phyloP scores from a whole-genome alignment of 2,888 invertebrate genomes.

The Drosophila subsilvestris region DNA sequence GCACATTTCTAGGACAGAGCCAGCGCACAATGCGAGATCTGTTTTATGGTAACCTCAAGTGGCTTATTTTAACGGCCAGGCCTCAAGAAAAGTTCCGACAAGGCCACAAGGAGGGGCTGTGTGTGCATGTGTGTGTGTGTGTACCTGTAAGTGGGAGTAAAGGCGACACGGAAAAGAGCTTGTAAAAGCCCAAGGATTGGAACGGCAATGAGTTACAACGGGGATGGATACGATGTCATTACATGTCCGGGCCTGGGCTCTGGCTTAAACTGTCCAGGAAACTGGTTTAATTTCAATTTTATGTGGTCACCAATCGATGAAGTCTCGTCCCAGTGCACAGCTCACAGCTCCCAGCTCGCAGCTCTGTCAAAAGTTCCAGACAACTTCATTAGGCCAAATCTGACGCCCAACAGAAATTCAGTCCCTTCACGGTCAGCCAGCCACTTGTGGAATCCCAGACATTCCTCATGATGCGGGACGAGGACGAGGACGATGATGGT shows the following conservation, averaged over 20 bases:
- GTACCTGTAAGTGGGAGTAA: neutral
- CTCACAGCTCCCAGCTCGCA: too few species aligned
- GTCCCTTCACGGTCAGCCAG: constrained; percentile 43
- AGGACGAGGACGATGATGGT: constrained; percentile 7
- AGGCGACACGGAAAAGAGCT: neutral
- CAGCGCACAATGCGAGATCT: constrained; percentile 52
- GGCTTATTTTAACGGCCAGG: constrained; percentile 64
- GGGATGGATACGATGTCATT: neutral
- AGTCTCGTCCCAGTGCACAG: constrained; percentile 3
- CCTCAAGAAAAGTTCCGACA: constrained; percentile 46
- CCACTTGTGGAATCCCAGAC: constrained; percentile 67
- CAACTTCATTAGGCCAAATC: constrained; percentile 73
- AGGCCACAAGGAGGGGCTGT: constrained; percentile 2
- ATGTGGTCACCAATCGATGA: constrained; percentile 42
- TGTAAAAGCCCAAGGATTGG: neutral
- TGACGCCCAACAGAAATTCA: constrained; percentile 56
- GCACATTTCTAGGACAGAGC: constrained; percentile 53
- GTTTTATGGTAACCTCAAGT: constrained; percentile 64
- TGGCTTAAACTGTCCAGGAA: constrained; percentile 22
- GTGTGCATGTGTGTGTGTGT: constrained; percentile 11
- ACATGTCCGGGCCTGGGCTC: constrained; percentile 5
- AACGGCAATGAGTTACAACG: neutral
- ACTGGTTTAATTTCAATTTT: constrained; percentile 61
- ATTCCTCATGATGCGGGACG: constrained; percentile 3
- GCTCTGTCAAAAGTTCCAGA: constrained; percentile 62